Conservation (phyloP, 2,888 invertebrate species). For the Eumacrocentrus americanus region DNA sequence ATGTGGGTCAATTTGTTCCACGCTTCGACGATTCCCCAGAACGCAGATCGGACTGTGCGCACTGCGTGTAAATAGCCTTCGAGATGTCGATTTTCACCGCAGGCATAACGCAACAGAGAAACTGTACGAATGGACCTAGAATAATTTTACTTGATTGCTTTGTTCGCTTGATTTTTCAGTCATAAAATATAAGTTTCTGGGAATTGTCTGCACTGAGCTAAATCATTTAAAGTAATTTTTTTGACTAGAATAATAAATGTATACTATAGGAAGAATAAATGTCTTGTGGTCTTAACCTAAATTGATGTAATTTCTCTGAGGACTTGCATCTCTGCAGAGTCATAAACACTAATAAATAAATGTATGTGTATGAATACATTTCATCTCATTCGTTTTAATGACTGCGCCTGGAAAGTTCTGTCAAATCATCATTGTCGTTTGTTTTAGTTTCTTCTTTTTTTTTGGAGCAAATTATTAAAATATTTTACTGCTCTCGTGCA, state of each 20-base stretch:
- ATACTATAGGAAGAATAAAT: background rate
- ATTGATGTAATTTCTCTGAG: no score
- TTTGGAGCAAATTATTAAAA: background rate
- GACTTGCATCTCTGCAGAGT: no score
- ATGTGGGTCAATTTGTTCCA: constrained; percentile 39
- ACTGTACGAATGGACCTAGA: background rate
- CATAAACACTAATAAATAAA: background rate
- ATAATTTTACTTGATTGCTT: background rate
- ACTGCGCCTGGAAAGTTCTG: background rate
- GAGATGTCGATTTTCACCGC: background rate
- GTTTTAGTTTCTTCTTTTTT: background rate
- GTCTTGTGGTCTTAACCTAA: background rate
- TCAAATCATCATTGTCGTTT: constrained; percentile 4
- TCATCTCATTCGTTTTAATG: background rate
- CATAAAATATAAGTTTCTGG: background rate
- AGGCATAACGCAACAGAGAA: background rate
- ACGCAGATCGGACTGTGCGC: constrained; percentile 11
- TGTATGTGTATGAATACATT: background rate
- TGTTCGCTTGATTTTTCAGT: background rate
- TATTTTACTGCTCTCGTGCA: background rate
- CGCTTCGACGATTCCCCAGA: constrained; percentile 34
- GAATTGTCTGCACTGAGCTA: no score
- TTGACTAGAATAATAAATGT: background rate
- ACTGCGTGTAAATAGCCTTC: background rate
- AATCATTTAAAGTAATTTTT: background rate